Base-by-base conservation (phyloP, 2,888 invertebrate genomes). In the Orthosia cruda region DNA sequence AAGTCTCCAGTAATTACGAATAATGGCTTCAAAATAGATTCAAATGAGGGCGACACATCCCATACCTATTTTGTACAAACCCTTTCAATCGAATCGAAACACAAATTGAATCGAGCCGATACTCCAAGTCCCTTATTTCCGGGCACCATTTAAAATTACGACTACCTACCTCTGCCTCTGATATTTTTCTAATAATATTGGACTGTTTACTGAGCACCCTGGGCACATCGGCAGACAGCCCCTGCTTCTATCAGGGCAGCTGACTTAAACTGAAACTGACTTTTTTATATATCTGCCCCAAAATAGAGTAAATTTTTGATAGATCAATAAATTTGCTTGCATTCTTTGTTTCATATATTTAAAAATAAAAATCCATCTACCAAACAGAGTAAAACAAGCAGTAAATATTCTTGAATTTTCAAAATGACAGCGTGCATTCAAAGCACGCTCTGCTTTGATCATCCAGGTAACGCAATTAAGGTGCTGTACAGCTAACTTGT, bases 111-210 rank as follows among this genome's bases (percentile, higher is more conserved):
- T 80, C 57, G 62, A 71, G 77, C 77, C 71, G 71, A 78, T 65
- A 66, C 77, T 77, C 61, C 13, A 57, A 65, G 82, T 26, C 71
- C 71, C 57, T 71, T 77, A 82, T 80, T 77, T 82, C 77, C 80
- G 82, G 71, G 77, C 16, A 62, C 54, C 82, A 77, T 80, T 80
- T 66, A 82, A 82, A 80, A 80, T 77, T 82, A 80, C 77, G 82
- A 82, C 64, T 76, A 66, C 64, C 77, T 70, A 62, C 64, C 77
- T 71, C 55, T 54, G 57, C 64, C 77, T 71, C 55, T 57, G 57
- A 71, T 54, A 66, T 80, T 80, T 32, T 77, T 77, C 74, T 73
- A 65, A 77, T 65, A 73, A 61, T 50, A 74, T 80, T 65, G 40
- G 15, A 65, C 49, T 58, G 61, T 77, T 68, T 69, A 77, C 16